Percentiles rank a stretch among this genome's conserved stretches.
Conservation (phyloP, 2,113 vertebrate genomes). For the Pristiophorus japonicus region DNA sequence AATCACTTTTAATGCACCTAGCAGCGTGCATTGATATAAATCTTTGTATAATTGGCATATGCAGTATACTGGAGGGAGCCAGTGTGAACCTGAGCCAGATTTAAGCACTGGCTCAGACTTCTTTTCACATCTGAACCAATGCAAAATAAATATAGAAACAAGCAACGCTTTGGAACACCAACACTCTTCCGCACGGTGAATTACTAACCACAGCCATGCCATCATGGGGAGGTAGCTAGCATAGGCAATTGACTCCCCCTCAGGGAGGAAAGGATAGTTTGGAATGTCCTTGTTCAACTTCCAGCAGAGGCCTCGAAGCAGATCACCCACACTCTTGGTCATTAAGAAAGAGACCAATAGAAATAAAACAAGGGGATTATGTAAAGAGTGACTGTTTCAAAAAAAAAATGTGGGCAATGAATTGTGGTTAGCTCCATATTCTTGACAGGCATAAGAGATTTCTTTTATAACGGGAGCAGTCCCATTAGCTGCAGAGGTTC, state of each 20-base stretch:
- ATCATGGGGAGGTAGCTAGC: neutral
- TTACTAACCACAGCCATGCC: neutral
- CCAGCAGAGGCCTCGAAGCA: neutral
- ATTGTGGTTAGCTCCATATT: neutral
- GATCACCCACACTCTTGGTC: neutral
- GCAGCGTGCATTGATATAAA: neutral
- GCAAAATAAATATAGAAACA: neutral
- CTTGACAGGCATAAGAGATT: neutral
- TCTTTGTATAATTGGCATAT: neutral
- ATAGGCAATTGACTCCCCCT: neutral
- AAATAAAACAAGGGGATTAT: neutral
- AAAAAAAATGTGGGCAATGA: neutral
- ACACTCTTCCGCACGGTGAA: neutral
- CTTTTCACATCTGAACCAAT: constrained; percentile 17
- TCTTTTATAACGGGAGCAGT: neutral
- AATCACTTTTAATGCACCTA: neutral
- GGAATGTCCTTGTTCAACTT: neutral
- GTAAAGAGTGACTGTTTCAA: neutral
- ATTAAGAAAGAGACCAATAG: neutral
- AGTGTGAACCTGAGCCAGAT: neutral
- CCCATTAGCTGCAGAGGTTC: neutral
- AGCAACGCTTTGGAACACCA: neutral
- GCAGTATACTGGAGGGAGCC: neutral
- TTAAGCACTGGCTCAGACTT: neutral
- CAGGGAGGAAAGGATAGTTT: neutral